Evolutionary conservation across 1,140 invertebrate species (phyloP).

Genomic region (Drosophila sp.): DNA sequence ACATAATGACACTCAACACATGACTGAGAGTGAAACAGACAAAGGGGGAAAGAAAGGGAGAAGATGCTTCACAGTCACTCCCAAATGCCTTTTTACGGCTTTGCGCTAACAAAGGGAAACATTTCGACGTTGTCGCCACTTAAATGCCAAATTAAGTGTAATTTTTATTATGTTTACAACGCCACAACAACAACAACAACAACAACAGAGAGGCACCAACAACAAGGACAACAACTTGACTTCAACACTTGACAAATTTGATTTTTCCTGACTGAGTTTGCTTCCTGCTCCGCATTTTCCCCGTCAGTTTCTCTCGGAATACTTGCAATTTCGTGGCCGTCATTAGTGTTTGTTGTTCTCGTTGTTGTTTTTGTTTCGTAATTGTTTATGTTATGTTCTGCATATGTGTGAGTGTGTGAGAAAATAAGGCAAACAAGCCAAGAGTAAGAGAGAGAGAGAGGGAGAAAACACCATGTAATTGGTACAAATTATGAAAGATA

Average conservation of each 20-base stretch:
- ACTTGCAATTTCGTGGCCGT: conserved; percentile 32
- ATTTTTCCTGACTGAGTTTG: conserved; percentile 66
- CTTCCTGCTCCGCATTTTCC: conserved; percentile 5
- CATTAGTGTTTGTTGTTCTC: conserved; percentile 48
- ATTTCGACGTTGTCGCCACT: conserved; percentile 66
- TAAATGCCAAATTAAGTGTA: conserved; percentile 82
- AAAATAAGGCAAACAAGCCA: background rate
- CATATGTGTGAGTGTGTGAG: conserved; percentile 38
- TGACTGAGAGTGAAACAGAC: background rate
- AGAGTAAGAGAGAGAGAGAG: background rate
- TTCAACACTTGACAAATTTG: conserved; percentile 73
- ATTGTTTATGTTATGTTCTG: conserved; percentile 64
- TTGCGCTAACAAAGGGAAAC: conserved; percentile 36
- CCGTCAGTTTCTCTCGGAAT: background rate
- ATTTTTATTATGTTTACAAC: conserved; percentile 79
- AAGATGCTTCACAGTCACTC: conserved; percentile 29
- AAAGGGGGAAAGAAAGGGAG: background rate
- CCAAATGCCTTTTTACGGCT: conserved; percentile 59
- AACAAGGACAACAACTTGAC: conserved; percentile 27
- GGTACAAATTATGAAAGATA: conserved; percentile 51
- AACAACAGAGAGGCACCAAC: conserved; percentile 29
- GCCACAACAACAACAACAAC: conserved; percentile 32
- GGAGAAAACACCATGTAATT: conserved; percentile 60
- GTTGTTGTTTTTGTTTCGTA: conserved; percentile 52
- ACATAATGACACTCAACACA: conserved; percentile 76